These are phyloP conservation scores for Xestia sexstrigata DNA, from an alignment of 2,888 invertebrate genomes.

Conservation along the genomic window DNA sequence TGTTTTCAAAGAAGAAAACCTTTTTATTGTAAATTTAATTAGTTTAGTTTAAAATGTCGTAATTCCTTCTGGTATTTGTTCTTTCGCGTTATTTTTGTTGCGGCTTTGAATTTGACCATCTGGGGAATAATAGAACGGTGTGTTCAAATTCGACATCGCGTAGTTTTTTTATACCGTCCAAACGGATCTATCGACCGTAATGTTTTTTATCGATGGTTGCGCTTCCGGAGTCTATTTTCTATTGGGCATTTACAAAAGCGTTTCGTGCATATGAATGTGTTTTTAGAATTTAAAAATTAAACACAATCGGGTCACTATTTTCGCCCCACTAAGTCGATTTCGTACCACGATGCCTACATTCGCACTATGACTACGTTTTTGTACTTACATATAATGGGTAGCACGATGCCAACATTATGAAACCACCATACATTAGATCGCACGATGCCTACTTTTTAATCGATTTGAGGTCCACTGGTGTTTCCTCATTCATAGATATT, in stretches of 20 bases:
- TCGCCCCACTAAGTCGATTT: too few species aligned
- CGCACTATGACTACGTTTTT: too few species aligned
- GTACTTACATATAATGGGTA: too few species aligned
- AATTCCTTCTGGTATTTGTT: neutral
- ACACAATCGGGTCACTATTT: too few species aligned
- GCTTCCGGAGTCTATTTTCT: neutral
- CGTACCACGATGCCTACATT: too few species aligned
- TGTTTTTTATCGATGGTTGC: neutral
- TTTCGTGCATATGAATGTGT: too few species aligned
- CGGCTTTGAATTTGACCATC: neutral
- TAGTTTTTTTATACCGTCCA: neutral
- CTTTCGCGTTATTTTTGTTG: neutral
- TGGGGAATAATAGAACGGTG: neutral
- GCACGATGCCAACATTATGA: too few species aligned
- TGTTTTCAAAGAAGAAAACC: too few species aligned
- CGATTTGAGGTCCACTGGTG: neutral
- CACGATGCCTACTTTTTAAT: too few species aligned
- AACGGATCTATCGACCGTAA: neutral
- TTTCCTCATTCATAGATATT: neutral
- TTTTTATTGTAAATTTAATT: neutral
- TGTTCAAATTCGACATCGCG: neutral
- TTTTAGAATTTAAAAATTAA: too few species aligned
- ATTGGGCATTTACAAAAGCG: neutral
- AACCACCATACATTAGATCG: too few species aligned
- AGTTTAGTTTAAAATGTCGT: neutral